These are phyloP conservation scores for Ptychobarbus kaznakovi DNA, from an alignment of 2,797 vertebrate genomes.

Conservation along the genomic window DNA sequence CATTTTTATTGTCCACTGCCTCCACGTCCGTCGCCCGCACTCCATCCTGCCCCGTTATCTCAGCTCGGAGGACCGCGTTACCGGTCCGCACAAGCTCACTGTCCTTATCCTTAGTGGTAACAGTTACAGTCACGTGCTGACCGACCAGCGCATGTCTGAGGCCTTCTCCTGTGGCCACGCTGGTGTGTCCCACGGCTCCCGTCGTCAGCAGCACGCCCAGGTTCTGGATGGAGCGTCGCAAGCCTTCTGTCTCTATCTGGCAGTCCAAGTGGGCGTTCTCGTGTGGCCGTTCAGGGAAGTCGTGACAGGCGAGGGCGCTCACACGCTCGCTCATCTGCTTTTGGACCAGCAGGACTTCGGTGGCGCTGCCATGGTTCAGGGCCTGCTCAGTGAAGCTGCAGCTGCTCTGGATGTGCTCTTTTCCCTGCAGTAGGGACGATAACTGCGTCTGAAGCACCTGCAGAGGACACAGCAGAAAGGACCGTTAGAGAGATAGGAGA, in stretches of 20 bases:
- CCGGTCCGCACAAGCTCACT: constrained; percentile 90
- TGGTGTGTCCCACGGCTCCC: constrained; percentile 87
- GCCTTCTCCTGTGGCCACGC: constrained; percentile 92
- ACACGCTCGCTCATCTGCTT: constrained; percentile 96
- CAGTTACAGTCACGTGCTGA: constrained; percentile 87
- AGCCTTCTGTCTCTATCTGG: constrained; percentile 88
- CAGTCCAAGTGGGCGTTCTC: constrained; percentile 93
- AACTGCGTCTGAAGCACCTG: constrained; percentile 91
- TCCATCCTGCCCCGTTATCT: constrained; percentile 82
- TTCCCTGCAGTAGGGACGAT: constrained; percentile 87
- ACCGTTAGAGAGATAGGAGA: neutral
- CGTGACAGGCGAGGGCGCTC: constrained; percentile 84
- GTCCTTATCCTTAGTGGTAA: constrained; percentile 97
- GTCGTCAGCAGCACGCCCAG: constrained; percentile 91
- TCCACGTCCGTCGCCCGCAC: constrained; percentile 74
- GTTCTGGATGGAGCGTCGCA: constrained; percentile 92
- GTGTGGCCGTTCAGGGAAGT: constrained; percentile 90
- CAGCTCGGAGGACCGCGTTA: constrained; percentile 85
- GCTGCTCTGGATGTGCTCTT: constrained; percentile 94
- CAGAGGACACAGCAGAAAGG: neutral
- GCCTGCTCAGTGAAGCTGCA: constrained; percentile 94
- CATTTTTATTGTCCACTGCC: constrained; percentile 92
- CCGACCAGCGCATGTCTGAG: constrained; percentile 90
- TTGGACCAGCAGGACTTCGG: constrained; percentile 89
- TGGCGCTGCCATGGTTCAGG: constrained; percentile 79